Conservation (phyloP, 2,797 vertebrate genomes). For the Leuciscus waleckii region DNA sequence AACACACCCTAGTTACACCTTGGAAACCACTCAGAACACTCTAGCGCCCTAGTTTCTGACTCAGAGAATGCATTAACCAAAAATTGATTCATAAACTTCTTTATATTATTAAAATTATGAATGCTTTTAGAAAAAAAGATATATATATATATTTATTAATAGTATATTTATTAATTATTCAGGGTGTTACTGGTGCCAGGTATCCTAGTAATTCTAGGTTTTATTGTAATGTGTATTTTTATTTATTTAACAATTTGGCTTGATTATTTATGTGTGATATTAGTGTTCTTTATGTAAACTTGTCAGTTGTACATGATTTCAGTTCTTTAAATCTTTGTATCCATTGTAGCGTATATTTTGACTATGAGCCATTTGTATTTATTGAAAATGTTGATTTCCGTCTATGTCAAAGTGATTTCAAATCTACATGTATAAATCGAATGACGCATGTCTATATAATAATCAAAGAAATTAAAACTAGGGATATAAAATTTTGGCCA, state of each 20-base stretch:
- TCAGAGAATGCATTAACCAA: not conserved
- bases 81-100: not conserved
- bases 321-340: not conserved
- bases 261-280: too few relatives aligned
- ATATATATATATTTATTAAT: not conserved
- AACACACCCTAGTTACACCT: conserved; percentile 4
- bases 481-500: too few relatives aligned
- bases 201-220: too few relatives aligned
- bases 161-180: too few relatives aligned
- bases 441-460: not conserved
- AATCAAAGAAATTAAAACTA: too few relatives aligned
- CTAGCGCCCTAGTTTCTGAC: not conserved
- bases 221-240: too few relatives aligned
- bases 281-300: not conserved
- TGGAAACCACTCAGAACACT: not conserved
- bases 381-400: not conserved
- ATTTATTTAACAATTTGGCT: not conserved
- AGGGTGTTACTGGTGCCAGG: too few relatives aligned
- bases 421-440: not conserved
- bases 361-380: not conserved
- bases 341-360: not conserved
- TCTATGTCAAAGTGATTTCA: not conserved
- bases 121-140: too few relatives aligned
- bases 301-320: not conserved
- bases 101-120: not conserved